Evolutionary conservation across 2,113 vertebrate species (phyloP).

Genomic region (Eurystomus gularis): DNA sequence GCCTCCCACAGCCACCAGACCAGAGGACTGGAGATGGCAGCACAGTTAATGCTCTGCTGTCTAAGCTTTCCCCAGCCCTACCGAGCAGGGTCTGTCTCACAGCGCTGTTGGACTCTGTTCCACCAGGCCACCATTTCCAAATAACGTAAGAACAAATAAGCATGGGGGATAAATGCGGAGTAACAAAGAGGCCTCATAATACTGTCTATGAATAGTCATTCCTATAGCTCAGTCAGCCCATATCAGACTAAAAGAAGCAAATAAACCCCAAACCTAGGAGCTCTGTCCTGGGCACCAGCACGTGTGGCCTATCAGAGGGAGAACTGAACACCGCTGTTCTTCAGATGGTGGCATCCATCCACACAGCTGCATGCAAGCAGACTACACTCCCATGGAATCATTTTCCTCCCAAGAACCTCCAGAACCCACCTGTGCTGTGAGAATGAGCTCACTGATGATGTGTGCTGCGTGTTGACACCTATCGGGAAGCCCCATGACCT

Average conservation of each 20-base stretch:
- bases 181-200: background rate
- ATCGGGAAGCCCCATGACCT: conserved; percentile 95
- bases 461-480: conserved; percentile 95
- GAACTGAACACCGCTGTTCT: background rate
- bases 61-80: background rate
- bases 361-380: background rate
- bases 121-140: background rate
- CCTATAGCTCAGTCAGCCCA: background rate
- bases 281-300: background rate
- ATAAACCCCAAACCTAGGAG: background rate
- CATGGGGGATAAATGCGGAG: rapidly evolving
- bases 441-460: conserved; percentile 94
- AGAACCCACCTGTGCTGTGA: conserved; percentile 90
- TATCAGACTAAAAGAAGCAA: background rate
- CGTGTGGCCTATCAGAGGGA: background rate
- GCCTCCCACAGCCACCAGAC: background rate
- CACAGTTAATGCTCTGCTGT: background rate
- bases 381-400: background rate
- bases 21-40: background rate
- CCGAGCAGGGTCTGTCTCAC: background rate
- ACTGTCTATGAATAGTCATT: background rate
- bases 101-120: background rate
- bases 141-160: background rate
- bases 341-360: background rate
- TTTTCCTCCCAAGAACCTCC: background rate